These are phyloP conservation scores for Etheostoma spectabile DNA, from an alignment of 2,113 vertebrate species.

Conservation along the genomic window DNA sequence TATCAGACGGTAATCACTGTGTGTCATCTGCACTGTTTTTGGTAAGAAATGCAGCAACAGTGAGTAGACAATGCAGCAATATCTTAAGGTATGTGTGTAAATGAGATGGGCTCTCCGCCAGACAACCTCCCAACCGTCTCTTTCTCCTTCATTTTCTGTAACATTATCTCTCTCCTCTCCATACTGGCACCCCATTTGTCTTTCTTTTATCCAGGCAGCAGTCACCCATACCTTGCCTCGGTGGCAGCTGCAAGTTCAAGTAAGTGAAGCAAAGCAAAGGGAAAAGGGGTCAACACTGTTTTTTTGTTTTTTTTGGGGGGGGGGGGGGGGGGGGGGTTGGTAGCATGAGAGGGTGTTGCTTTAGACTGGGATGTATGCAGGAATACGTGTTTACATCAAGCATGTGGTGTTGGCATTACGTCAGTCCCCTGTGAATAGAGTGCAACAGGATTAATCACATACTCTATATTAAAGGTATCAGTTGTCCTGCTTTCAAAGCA, in stretches of 20 bases:
- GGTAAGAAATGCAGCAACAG: slow-evolving; percentile 49
- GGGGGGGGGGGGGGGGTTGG: background rate
- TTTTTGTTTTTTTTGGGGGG: background rate
- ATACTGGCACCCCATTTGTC: slow-evolving; percentile 60
- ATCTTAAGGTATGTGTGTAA: slow-evolving; percentile 71
- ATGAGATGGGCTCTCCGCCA: slow-evolving; percentile 64
- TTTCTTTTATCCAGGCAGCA: slow-evolving; percentile 83
- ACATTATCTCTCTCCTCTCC: slow-evolving; percentile 59
- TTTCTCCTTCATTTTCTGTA: slow-evolving; percentile 65
- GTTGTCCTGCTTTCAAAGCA: slow-evolving; percentile 14
- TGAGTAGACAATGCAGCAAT: slow-evolving; percentile 57
- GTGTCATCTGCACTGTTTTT: slow-evolving; percentile 39
- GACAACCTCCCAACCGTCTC: slow-evolving; percentile 43
- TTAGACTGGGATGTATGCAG: slow-evolving; percentile 17
- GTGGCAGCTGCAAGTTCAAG: slow-evolving; percentile 85
- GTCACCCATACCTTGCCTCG: slow-evolving; percentile 89
- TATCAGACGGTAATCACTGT: slow-evolving; percentile 48
- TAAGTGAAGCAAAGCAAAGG: slow-evolving; percentile 82
- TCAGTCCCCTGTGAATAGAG: too few species aligned
- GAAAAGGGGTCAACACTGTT: background rate
- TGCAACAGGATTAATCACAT: slow-evolving; percentile 18
- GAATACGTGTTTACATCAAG: slow-evolving; percentile 20
- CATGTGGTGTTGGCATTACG: slow-evolving; percentile 27
- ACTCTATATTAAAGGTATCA: slow-evolving; percentile 4
- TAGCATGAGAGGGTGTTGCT: slow-evolving; percentile 40